Conservation (phyloP, 2,888 invertebrate species). For the Clepsis dumicolana region DNA sequence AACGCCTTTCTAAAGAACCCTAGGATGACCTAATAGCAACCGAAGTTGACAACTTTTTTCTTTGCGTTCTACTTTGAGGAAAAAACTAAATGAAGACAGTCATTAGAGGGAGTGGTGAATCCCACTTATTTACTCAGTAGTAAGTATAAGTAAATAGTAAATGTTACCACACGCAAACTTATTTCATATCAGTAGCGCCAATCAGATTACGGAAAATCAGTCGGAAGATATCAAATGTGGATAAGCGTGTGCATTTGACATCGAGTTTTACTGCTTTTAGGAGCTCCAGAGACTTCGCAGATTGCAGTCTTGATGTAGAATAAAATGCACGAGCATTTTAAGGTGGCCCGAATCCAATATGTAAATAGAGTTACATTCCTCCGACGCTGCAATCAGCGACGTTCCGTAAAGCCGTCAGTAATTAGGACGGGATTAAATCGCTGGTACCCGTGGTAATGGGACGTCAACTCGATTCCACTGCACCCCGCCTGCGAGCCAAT, state of each 20-base stretch:
- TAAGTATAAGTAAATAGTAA: slow-evolving; percentile 39
- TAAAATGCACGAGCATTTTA: slow-evolving; percentile 21
- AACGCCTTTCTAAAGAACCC: slow-evolving; percentile 21
- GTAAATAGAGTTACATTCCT: slow-evolving; percentile 62
- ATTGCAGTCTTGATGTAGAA: slow-evolving; percentile 62
- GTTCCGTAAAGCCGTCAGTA: slow-evolving; percentile 62
- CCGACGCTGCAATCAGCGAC: slow-evolving; percentile 53
- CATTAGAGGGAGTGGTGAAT: slow-evolving; percentile 12
- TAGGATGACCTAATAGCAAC: slow-evolving; percentile 7
- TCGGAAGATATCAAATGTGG: slow-evolving; percentile 35
- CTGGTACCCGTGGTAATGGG: slow-evolving; percentile 55
- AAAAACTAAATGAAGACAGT: slow-evolving; percentile 26
- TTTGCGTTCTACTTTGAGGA: slow-evolving; percentile 10
- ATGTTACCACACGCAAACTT: slow-evolving; percentile 36
- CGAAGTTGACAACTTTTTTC: background rate
- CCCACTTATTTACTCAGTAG: slow-evolving; percentile 26
- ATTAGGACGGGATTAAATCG: slow-evolving; percentile 74
- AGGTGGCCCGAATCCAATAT: slow-evolving; percentile 59
- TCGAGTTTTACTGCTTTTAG: slow-evolving; percentile 50
- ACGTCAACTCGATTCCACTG: slow-evolving; percentile 59
- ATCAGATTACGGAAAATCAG: slow-evolving; percentile 41
- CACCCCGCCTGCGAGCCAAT: slow-evolving; percentile 48
- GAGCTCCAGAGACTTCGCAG: slow-evolving; percentile 59
- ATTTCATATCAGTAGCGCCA: slow-evolving; percentile 29
- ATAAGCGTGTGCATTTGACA: slow-evolving; percentile 47